Conservation (phyloP, 1,140 invertebrate species). For the Catajapyx aquilonaris region DNA sequence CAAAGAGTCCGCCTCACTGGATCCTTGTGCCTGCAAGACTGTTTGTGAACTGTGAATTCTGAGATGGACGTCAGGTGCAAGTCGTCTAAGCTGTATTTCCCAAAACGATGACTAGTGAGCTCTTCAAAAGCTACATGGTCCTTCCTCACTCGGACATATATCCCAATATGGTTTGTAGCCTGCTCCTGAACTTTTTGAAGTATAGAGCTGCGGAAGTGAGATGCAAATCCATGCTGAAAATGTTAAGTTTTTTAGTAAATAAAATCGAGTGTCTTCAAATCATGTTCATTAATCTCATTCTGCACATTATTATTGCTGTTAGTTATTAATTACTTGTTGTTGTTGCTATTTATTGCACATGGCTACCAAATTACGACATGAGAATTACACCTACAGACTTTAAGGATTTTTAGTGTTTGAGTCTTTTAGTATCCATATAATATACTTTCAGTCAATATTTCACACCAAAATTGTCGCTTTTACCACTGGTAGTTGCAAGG, state of each 20-base stretch:
- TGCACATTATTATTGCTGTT: no score
- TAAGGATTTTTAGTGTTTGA: no score
- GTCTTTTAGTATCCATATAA: no score
- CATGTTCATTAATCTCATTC: no score
- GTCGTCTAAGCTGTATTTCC: slow-evolving; percentile 71
- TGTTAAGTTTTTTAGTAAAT: slow-evolving; percentile 8
- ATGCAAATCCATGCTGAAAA: slow-evolving; percentile 62
- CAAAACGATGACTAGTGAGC: slow-evolving; percentile 65
- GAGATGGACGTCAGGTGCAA: slow-evolving; percentile 74
- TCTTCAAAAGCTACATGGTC: slow-evolving; percentile 64
- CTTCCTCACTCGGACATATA: slow-evolving; percentile 60
- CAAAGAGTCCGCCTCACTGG: slow-evolving; percentile 73
- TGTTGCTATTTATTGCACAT: no score
- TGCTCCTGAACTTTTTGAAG: slow-evolving; percentile 64
- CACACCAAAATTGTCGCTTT: no score
- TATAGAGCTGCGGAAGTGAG: slow-evolving; percentile 60
- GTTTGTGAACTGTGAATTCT: slow-evolving; percentile 82
- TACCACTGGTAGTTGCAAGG: no score
- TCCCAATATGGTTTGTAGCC: slow-evolving; percentile 54
- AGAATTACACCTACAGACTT: no score
- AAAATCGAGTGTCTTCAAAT: slow-evolving; percentile 8
- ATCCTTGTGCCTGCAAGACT: slow-evolving; percentile 49
- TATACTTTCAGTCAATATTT: no score
- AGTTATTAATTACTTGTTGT: no score
- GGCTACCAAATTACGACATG: no score